Evolutionary conservation across 2,113 vertebrate species (phyloP), one percentile per base, ranked within the genome.

Genomic region (Barbus barbus): DNA sequence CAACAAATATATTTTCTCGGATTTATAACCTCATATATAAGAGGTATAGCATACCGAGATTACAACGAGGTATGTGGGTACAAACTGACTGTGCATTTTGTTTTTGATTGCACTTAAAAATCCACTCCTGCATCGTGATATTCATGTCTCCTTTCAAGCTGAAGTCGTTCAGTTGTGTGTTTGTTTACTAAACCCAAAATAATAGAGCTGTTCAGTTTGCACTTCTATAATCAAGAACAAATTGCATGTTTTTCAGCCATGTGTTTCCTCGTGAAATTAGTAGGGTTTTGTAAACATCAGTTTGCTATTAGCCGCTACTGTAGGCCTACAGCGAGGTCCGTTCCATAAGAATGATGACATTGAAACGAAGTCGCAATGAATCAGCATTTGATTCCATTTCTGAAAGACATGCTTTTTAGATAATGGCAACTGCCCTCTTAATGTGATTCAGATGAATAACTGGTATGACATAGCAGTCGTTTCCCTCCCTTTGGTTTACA

Each of bases 321-420:
- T 28, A n/a, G n/a, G n/a, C n/a, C n/a, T n/a, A 18, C 13, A 11
- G 22, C 22, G 8, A 44, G 20, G 41, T 74, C n/a, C 22, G 8
- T 48, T 74, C n/a, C 38, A 48, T 26, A 20, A 18, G 63, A 67
- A 73, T 48, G 24, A 48, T 75, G 72, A 75, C 73, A 75, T 51
- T 75, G 31, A 51, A 26, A 75, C 9, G 14, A 28, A 51, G 9
- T 8, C 9, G 8, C 72, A 9, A 26, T 48, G 44, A 48, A 28
- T 46, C 24, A 48, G 26, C 72, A 74, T 48, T 74, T 48, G 38
- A 74, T 74, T 26, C 5, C 11, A 24, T 72, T 72, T 28, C 13
- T 67, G 33, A 33, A 33, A 31, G 63, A 33, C 5, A 28, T 73
- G n/a, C 44, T 9, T 28, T 51, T 75, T 18, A 51, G 13, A 31